Evolutionary conservation across 1,140 invertebrate species (phyloP), one percentile per base, ranked within the genome.

Genomic region (Tetramorium simillimum): DNA sequence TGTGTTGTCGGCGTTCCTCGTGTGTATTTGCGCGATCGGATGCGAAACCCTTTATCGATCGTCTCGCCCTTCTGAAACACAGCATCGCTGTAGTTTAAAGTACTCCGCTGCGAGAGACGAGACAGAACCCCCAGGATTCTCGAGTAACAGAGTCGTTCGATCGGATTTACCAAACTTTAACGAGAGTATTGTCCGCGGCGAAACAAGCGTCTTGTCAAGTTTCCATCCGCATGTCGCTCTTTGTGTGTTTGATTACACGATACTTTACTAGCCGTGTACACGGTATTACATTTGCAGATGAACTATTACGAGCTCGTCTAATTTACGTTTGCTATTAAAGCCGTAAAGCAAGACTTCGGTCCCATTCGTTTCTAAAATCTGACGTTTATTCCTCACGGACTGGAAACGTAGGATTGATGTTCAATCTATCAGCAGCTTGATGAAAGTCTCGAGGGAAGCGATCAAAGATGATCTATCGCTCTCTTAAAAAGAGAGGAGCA

Each of bases 111-210:
- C 49, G 18, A 70, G 18, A 70, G 33, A 62, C 65, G 21, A 70
- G 49, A 49, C 49, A 18, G 12, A 24, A 21, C 28, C 53, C 28
- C 1, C 49, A 21, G n/a, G 28, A 60, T 10, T 60, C 24, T 84
- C 40, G 40, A 33, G 14, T 58, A 46, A 84, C 69, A 84, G 37
- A 84, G 37, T 75, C 28, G 40, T 70, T 81, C 46, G 53, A 84
- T 84, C 80, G 69, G 69, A 84, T 84, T 84, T 75, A 69, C 40
- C 46, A 24, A 53, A 62, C 69, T 84, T 84, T 84, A 75, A 46
- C 69, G 33, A 37, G 40, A 82, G 49, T 9, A 53, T 33, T 70
- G 46, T 70, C 46, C 40, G 24, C 9, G 24, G 12, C 46, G 21
- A 33, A 84, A 46, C 24, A 40, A 37, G 24, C 24, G n/a, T 84